Base-by-base conservation (phyloP, 2,113 vertebrate genomes). In the Salvelinus fontinalis region DNA sequence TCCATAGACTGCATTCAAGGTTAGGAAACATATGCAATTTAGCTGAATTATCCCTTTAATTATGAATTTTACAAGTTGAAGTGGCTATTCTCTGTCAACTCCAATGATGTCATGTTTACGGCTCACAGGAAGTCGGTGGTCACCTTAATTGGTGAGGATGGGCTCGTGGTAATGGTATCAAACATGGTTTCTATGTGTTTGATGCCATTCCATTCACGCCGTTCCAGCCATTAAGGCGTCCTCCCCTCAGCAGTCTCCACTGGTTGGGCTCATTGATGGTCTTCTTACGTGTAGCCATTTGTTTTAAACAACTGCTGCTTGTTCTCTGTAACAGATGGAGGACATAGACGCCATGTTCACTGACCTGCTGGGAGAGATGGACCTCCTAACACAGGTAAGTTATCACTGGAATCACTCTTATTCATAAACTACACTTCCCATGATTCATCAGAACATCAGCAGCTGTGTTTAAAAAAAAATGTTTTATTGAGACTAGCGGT, bases 321-420 rank as follows among this genome's bases (percentile, higher is more conserved):
- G 49, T 75, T 54, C 57, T 26, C 66, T 54, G 51, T 54, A 54
- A 54, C 51, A 75, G 49, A 75, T 75, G 66, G 66, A 39, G 6
- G 94, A 94, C 65, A 94, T 95, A 79, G 94, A 95, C 77, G 90
- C 93, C 86, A 95, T 95, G 93, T 95, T 95, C 91, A 94, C 93
- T 83, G 91, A 92, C 85, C 88, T 95, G 81, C 86, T 95, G 74
- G 94, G 94, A 60, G 94, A 95, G 73, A 95, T 95, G 95, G 94
- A 95, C 79, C 88, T 95, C 81, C 83, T 95, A 54, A 94, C 94
- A n/a, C 93, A 95, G 93, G 95, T n/a, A 78, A 83, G 64, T 29
- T 18, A 13, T 67, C 65, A 67, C 29, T 29, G 3, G 14, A 12
- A 29, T 13, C 24, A 14, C 64, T 54, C 16, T 66, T 75, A 57